Conservation (phyloP, 2,888 invertebrate species). For the Trichopoda pennipes region DNA sequence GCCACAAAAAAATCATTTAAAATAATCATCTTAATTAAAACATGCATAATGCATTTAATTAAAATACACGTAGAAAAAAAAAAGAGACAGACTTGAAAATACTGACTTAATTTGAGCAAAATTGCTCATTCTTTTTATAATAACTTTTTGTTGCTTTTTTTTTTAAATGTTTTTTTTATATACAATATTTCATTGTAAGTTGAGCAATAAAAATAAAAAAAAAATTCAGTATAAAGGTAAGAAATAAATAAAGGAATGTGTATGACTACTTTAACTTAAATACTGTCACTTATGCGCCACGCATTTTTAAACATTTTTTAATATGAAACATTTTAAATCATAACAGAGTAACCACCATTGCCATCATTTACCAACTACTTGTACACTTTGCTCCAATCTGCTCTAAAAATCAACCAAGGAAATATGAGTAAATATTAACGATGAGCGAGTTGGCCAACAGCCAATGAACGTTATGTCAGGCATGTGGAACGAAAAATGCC, state of each 20-base stretch:
- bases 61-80: constrained; percentile 53
- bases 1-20: constrained; percentile 57
- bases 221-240: constrained; percentile 5
- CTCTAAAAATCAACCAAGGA: constrained; percentile 48
- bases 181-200: constrained; percentile 49
- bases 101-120: constrained; percentile 54
- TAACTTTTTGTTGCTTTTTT: constrained; percentile 30
- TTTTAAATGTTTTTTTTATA: not conserved
- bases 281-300: constrained; percentile 69
- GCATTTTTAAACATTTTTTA: constrained; percentile 68
- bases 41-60: constrained; percentile 65
- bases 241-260: constrained; percentile 66
- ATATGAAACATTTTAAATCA: constrained; percentile 67
- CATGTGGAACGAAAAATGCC: constrained; percentile 66
- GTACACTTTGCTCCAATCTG: constrained; percentile 42
- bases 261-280: constrained; percentile 69
- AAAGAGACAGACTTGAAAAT: constrained; percentile 6
- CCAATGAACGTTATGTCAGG: constrained; percentile 58
- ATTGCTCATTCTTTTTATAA: constrained; percentile 36
- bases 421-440: constrained; percentile 62
- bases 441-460: constrained; percentile 37
- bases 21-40: constrained; percentile 67
- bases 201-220: constrained; percentile 46
- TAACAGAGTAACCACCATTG: constrained; percentile 49
- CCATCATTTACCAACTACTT: constrained; percentile 9